Evolutionary conservation across 2,888 invertebrate species (phyloP), one percentile per base, ranked within the genome.

Genomic region (Drosophila sordidapex): DNA sequence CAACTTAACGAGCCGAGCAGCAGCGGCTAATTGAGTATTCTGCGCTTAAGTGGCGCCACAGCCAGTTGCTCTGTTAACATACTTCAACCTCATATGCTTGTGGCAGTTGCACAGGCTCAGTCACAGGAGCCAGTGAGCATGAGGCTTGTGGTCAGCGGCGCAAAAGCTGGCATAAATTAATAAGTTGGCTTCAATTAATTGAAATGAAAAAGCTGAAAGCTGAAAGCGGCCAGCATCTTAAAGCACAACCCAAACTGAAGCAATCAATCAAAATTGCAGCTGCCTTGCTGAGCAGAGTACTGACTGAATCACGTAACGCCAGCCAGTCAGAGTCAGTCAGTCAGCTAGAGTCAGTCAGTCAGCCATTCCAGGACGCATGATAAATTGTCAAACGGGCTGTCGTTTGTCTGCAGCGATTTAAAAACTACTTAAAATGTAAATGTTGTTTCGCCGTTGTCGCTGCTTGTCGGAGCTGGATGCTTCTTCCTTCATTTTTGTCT

Each of bases 371-470:
- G 54, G 61, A 75, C 73, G 61, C 84, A 90, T 83, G 90, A 91
- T 91, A 90, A 90, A 91, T 91, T 87, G 87, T 90, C 90, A 89
- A 46, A 89, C 90, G 87, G 79, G 86, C 91, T 91, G 91, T 91
- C 91, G 91, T 91, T 91, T 91, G 91, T 91, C 91, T 91, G 91
- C 91, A 91, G 91, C 89, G 91, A 91, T 91, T 91, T 91, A 91
- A 91, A 91, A 91, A 91, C 91, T 91, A 91, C 91, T 91, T 91
- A 91, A 91, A 91, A 87, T 87, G 90, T 90, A 90, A 87, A 90
- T 87, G 86, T 90, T 85, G 83, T 89, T 88, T 78, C 82, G 68
- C 60, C 76, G 62, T 46, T 73, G 43, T 52, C 56, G 59, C 52
- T 77, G 61, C 29, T 70, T 71, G 70, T 53, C 38, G 66, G 59